phyloP scores from a whole-genome alignment of 2,888 invertebrate species.

The Lordiphosa fenestrarum region DNA sequence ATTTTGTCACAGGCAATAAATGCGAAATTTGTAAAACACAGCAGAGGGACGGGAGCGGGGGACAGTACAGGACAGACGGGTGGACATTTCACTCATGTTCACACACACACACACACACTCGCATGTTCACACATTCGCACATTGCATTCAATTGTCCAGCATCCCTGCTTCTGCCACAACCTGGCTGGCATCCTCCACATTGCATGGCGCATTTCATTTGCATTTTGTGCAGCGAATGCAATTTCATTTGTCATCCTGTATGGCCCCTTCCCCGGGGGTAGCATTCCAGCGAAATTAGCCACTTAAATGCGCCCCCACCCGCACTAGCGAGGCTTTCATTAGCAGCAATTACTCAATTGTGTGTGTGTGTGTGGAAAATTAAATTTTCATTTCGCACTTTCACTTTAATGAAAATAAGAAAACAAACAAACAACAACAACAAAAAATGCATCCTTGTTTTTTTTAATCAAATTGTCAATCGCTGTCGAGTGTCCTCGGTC shows the following conservation, averaged over 20 bases:
- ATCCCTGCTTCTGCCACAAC: constrained; percentile 2
- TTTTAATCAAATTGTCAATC: constrained; percentile 77
- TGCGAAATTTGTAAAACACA: constrained; percentile 74
- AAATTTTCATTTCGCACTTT: constrained; percentile 47
- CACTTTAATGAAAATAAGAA: constrained; percentile 50
- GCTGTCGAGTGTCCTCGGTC: constrained; percentile 45
- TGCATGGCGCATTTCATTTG: constrained; percentile 67
- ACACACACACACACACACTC: constrained; percentile 16
- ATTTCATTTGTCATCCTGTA: constrained; percentile 61
- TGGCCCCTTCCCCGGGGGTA: constrained; percentile 13
- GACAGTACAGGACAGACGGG: constrained; percentile 5
- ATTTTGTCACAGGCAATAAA: constrained; percentile 81
- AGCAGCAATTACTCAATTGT: constrained; percentile 73
- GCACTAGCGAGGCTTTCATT: constrained; percentile 49
- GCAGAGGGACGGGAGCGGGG: constrained; percentile 19
- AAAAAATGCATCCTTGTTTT: constrained; percentile 40
- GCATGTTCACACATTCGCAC: constrained; percentile 67
- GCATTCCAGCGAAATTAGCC: constrained; percentile 69
- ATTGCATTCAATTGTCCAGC: constrained; percentile 47
- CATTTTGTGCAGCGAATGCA: constrained; percentile 73
- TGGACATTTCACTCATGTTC: constrained; percentile 65
- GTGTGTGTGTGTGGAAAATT: constrained; percentile 43
- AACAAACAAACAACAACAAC: constrained; percentile 14
- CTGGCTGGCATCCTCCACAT: constrained; percentile 18
- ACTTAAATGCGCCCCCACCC: constrained; percentile 56